phyloP scores from a whole-genome alignment of 2,888 invertebrate genomes.

The Mesopsocus fuscifrons region DNA sequence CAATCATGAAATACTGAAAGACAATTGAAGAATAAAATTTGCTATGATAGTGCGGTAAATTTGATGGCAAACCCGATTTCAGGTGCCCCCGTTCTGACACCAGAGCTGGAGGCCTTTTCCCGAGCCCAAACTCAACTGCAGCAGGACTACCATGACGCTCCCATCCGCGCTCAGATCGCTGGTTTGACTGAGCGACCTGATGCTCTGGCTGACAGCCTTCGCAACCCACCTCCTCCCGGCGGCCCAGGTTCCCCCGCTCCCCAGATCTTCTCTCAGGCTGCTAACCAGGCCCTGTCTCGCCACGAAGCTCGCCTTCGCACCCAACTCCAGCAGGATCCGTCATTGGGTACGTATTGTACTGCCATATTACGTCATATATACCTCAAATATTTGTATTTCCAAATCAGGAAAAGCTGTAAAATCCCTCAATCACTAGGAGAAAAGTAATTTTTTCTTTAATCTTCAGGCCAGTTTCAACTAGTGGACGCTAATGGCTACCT shows the following conservation, averaged over 20 bases:
- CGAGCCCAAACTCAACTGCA: not conserved
- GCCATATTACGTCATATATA: too few species aligned
- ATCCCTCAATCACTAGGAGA: too few species aligned
- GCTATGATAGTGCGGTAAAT: too few species aligned
- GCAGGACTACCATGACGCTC: slow-evolving; percentile 6
- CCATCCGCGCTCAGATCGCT: not conserved
- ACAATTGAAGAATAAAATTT: too few species aligned
- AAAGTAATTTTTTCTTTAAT: not conserved
- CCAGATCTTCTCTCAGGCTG: not conserved
- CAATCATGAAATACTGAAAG: too few species aligned
- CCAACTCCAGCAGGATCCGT: not conserved
- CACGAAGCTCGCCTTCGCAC: not conserved
- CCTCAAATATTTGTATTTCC: too few species aligned
- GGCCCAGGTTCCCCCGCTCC: not conserved
- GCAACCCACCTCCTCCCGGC: not conserved
- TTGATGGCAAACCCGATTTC: too few species aligned
- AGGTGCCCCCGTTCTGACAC: not conserved
- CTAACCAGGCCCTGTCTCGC: not conserved
- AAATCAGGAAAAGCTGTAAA: too few species aligned
- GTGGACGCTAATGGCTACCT: too few species aligned
- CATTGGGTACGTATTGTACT: too few species aligned
- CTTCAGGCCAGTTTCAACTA: not conserved
- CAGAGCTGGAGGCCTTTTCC: slow-evolving; percentile 2
- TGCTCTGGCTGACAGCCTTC: not conserved
- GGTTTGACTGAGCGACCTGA: not conserved